Percentiles rank a stretch among this genome's conserved stretches.
Conservation (phyloP, 2,888 invertebrate species). For the Linnaemya tessellans region DNA sequence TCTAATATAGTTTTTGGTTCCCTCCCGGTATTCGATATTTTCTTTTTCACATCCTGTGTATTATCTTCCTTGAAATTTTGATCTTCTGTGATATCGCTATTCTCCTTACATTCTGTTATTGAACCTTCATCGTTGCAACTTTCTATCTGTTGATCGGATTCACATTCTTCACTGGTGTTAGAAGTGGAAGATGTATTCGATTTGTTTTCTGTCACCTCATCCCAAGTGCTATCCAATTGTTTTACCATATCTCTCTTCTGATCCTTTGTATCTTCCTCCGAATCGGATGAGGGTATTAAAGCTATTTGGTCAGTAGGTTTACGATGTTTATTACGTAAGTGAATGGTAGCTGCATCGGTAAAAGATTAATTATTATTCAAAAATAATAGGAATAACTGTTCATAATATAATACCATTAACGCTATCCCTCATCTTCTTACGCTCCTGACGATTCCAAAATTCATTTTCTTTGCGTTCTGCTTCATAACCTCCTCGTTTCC, state of each 20-base stretch:
- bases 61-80: not conserved
- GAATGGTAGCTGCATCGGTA: conserved; percentile 77
- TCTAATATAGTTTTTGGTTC: no score
- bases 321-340: conserved; percentile 77
- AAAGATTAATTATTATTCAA: not conserved
- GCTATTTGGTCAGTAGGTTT: conserved; percentile 76
- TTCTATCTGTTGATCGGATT: conserved; percentile 52
- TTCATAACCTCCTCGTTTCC: conserved; percentile 83
- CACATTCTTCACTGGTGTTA: conserved; percentile 63
- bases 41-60: not conserved
- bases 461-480: conserved; percentile 81
- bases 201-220: conserved; percentile 71
- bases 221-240: conserved; percentile 67
- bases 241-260: not conserved
- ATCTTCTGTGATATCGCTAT: conserved; percentile 9
- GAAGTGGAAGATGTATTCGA: conserved; percentile 31
- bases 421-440: conserved; percentile 80
- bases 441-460: conserved; percentile 81
- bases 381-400: not conserved
- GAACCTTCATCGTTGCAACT: conserved; percentile 47
- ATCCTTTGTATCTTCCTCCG: conserved; percentile 75
- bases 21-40: no score
- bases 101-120: not conserved
- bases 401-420: conserved; percentile 78
- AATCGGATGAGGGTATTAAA: conserved; percentile 78